Conservation (phyloP, 2,888 invertebrate species). For the Euphydryas editha region DNA sequence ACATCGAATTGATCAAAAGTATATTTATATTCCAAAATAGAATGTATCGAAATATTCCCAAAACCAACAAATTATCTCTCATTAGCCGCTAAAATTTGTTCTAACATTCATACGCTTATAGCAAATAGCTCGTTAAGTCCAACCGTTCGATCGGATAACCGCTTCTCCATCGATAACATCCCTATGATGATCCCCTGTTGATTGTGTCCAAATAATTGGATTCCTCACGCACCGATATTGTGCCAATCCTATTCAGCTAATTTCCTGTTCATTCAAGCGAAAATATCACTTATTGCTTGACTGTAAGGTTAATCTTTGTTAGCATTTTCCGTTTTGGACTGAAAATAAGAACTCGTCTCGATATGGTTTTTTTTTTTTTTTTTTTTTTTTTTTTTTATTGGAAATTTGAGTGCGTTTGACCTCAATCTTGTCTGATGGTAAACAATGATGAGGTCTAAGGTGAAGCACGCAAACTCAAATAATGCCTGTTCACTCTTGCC, state of each 20-base stretch:
- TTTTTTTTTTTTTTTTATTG: too few species aligned
- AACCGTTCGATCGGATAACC: slow-evolving; percentile 46
- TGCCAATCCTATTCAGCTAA: slow-evolving; percentile 35
- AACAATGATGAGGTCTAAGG: too few species aligned
- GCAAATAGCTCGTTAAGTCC: slow-evolving; percentile 42
- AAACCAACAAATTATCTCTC: slow-evolving; percentile 25
- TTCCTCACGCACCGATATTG: slow-evolving; percentile 50
- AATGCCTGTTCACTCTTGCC: too few species aligned
- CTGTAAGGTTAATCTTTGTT: slow-evolving; percentile 24
- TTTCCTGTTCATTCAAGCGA: slow-evolving; percentile 22
- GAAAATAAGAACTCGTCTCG: slow-evolving; percentile 13
- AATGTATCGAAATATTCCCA: not conserved
- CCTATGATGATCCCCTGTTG: slow-evolving; percentile 59
- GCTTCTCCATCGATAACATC: slow-evolving; percentile 42
- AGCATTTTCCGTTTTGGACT: slow-evolving; percentile 15
- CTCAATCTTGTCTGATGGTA: too few species aligned
- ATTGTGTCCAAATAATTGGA: slow-evolving; percentile 75
- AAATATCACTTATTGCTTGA: slow-evolving; percentile 19
- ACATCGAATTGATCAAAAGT: not conserved
- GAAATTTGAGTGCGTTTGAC: too few species aligned
- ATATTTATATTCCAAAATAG: not conserved
- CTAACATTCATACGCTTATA: slow-evolving; percentile 30
- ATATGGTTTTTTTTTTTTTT: too few species aligned
- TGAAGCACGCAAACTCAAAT: too few species aligned
- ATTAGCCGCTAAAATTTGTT: slow-evolving; percentile 34